Base-by-base conservation (phyloP, 1,140 invertebrate species). In the Platyura marginata region DNA sequence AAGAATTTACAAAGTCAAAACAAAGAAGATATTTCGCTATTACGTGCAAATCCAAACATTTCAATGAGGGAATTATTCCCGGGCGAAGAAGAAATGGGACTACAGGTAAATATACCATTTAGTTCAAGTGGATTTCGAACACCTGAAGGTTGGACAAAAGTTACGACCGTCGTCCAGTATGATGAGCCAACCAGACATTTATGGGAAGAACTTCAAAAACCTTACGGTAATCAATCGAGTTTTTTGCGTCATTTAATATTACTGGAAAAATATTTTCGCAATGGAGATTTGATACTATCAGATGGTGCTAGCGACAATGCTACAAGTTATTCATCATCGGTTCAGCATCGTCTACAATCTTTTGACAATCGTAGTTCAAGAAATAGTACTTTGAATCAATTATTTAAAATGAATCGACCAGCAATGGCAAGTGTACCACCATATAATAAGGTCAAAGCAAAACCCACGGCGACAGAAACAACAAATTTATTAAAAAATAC, bases 161-260 rank as follows among this genome's bases (percentile, higher is more conserved):
- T 80, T 46, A 73, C 72, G 33, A 72, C 77, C 0, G 74, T 75
- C 48, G 76, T 88, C 37, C 81, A 85, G 51, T 86, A 85, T 43
- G 82, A 86, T 49, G 64, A 70, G n/a, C 79, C 82, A 25, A 86
- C 81, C 3, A 81, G 81, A 44, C 65, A 72, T 11, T 62, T 86
- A 4, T 88, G 81, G 81, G 75, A 80, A 43, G 77, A 82, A 46
- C 51, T 88, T 21, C 81, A 85, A 52, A 74, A 80, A 56, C 83
- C 83, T 0, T 86, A 88, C 48, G 83, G 82, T 2, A 88, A 84
- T 53, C 79, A 82, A 51, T 83, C 80, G 36, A 83, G 79, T 43
- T 88, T 88, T 49, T 57, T 88, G 1, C 65, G 82, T 5, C 83
- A 88, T 61, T 57, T 88, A 5, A 76, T 86, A 35, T 64, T 88